phyloP scores from a whole-genome alignment of 1,140 invertebrate genomes.

The Calosoma granatense region DNA sequence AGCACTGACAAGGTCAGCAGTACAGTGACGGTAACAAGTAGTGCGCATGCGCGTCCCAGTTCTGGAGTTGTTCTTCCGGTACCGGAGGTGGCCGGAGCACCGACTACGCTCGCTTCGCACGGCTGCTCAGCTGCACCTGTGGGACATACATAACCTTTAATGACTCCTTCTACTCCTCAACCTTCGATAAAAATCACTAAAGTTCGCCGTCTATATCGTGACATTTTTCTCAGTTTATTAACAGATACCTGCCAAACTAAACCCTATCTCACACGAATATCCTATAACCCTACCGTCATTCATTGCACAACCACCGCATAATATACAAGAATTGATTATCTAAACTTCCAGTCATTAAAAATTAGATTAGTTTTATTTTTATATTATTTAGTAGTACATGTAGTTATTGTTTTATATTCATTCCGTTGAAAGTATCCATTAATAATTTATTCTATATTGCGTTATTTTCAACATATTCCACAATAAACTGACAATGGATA shows the following conservation, averaged over 20 bases:
- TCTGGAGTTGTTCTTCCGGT: neutral
- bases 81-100: slow-evolving; percentile 16
- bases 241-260: neutral
- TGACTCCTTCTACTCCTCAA: slow-evolving; percentile 2
- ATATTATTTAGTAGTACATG: no score
- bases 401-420: no score
- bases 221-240: slow-evolving; percentile 8
- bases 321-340: no score
- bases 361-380: no score
- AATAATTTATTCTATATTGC: no score
- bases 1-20: slow-evolving; percentile 8
- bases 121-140: slow-evolving; percentile 19
- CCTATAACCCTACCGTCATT: neutral
- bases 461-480: no score
- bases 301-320: no score
- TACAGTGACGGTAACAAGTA: slow-evolving; percentile 9
- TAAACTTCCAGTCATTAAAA: no score
- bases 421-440: no score
- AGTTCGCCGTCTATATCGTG: neutral
- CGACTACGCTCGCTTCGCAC: slow-evolving; percentile 21
- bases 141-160: slow-evolving; percentile 9
- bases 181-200: slow-evolving; percentile 15
- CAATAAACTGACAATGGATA: no score
- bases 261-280: no score
- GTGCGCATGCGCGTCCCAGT: neutral